Conservation (phyloP, 2,888 invertebrate species). For the Stenichneumon culpator region DNA sequence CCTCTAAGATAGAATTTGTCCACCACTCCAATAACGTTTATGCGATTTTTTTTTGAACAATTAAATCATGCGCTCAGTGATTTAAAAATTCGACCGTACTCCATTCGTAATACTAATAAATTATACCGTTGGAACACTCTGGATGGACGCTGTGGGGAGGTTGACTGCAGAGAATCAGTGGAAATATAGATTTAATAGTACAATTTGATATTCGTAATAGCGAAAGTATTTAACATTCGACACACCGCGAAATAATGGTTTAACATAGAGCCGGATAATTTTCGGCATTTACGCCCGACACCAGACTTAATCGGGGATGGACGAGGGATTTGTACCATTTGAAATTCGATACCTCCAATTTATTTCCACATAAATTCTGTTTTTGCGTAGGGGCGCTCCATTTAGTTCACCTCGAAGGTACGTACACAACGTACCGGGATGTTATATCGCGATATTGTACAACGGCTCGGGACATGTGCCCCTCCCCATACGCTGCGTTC, state of each 20-base stretch:
- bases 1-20: not conserved
- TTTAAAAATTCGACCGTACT: not conserved
- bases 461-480: constrained; percentile 56
- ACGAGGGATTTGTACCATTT: constrained; percentile 68
- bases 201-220: constrained; percentile 26
- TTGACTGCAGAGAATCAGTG: not conserved
- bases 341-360: constrained; percentile 73
- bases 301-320: constrained; percentile 69
- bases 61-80: not conserved
- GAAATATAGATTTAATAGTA: constrained; percentile 1
- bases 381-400: constrained; percentile 50
- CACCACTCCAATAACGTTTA: too few relatives aligned
- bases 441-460: constrained; percentile 68
- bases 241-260: constrained; percentile 44
- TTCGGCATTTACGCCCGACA: constrained; percentile 50
- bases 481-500: constrained; percentile 23
- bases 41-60: not conserved
- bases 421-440: constrained; percentile 3
- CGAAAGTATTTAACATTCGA: constrained; percentile 1
- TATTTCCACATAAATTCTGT: constrained; percentile 75
- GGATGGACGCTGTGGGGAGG: not conserved
- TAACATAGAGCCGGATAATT: constrained; percentile 43
- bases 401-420: constrained; percentile 43
- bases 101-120: not conserved
- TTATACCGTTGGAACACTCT: not conserved